Conservation (phyloP, 2,113 vertebrate genomes). For the Triplophysa tibetana region DNA sequence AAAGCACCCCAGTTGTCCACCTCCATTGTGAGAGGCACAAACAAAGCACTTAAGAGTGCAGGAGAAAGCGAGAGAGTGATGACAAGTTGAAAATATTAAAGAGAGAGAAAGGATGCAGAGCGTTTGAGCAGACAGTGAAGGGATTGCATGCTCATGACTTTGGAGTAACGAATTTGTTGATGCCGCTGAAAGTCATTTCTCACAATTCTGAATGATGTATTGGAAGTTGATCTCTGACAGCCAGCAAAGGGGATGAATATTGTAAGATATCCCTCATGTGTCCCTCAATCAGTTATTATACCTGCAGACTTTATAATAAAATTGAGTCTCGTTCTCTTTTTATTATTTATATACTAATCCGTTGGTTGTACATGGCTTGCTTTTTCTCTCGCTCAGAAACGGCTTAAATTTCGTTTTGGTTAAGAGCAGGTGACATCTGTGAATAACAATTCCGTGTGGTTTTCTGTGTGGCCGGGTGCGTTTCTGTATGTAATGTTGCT, state of each 20-base stretch:
- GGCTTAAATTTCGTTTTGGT: not conserved
- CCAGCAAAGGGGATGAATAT: conserved; percentile 22
- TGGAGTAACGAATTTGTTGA: conserved; percentile 16
- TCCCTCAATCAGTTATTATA: conserved; percentile 21
- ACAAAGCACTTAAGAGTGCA: conserved; percentile 39
- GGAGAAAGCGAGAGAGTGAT: not conserved
- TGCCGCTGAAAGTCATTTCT: conserved; percentile 14
- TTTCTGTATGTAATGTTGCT: not conserved
- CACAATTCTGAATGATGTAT: conserved; percentile 18
- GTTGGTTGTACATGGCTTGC: too few species aligned
- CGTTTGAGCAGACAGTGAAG: not conserved
- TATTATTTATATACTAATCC: too few species aligned
- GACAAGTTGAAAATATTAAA: conserved; percentile 1
- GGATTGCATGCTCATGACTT: not conserved
- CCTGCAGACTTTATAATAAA: not conserved
- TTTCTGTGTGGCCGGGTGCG: not conserved
- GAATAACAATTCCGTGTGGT: not conserved
- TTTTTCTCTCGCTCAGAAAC: not conserved
- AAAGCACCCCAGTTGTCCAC: conserved; percentile 51
- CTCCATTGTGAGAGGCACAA: conserved; percentile 36
- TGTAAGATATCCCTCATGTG: conserved; percentile 17
- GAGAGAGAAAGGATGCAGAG: not conserved
- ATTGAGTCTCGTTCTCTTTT: not conserved
- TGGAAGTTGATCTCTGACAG: conserved; percentile 26
- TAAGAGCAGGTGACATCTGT: not conserved